Evolutionary conservation across 64 coral and sea anemone species (phyloP).

Genomic region (Montipora capricornis): DNA sequence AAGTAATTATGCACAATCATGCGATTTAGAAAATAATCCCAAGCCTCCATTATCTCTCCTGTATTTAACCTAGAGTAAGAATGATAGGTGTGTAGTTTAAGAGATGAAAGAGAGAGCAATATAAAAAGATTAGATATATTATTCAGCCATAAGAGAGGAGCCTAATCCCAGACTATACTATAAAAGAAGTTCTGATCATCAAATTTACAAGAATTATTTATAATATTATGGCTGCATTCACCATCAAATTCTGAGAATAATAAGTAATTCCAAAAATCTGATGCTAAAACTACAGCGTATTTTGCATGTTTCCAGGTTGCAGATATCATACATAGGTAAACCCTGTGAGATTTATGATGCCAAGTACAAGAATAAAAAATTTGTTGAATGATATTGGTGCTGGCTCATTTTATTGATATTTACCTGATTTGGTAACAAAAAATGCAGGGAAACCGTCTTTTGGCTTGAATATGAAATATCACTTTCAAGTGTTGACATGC

Average conservation of each 20-base stretch:
- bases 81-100: too few relatives aligned
- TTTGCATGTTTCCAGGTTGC: neutral
- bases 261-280: too few relatives aligned
- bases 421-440: neutral
- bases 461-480: neutral
- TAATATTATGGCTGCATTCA: neutral
- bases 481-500: conserved; percentile 9
- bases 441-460: neutral
- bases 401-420: neutral
- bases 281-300: too few relatives aligned
- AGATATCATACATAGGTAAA: neutral
- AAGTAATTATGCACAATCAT: too few relatives aligned
- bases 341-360: neutral
- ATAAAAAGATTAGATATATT: too few relatives aligned
- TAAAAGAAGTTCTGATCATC: too few relatives aligned
- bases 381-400: neutral
- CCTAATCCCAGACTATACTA: neutral
- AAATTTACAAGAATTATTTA: neutral
- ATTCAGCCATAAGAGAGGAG: neutral
- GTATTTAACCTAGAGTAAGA: too few relatives aligned
- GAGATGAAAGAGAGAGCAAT: too few relatives aligned
- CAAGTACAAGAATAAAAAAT: neutral
- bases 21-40: too few relatives aligned
- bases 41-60: too few relatives aligned
- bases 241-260: neutral